Base-by-base conservation (phyloP, 35 echinoderm and acorn worm genomes). In the Hemicentrotus pulcherrimus region DNA sequence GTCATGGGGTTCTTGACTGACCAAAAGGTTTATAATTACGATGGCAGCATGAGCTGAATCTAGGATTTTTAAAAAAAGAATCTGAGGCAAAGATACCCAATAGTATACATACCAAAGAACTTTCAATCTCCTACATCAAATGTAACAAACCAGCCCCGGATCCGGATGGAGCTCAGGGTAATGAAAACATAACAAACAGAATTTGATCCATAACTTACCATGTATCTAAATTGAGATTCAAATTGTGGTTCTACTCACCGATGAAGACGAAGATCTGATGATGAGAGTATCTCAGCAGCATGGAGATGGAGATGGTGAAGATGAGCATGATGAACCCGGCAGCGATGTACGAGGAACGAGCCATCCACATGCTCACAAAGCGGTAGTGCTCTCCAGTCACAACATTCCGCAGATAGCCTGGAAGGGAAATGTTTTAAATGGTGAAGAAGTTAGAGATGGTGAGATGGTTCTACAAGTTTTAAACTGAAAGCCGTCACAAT, bases 331-430 rank as follows among this genome's bases (percentile, higher is more conserved):
- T 99, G 32, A 99, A 99, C 4, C 97, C 98, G 9, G 98, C 98
- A 2, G 98, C 98, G 41, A 99, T 99, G 98, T 99, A 99, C 28
- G 98, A 99, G 4, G 98, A 97, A 50, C 98, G 94, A 31, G 98
- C 98, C 98, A 99, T 99, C 98, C 98, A 99, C 98, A 99, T 99
- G 52, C 98, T 99, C 45, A 99, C 98, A 95, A 99, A 99, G 8
- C 98, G 94, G 94, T 99, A 99, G 71, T 99, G 98, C 86, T 99
- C 98, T 32, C 98, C 98, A 1, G 98, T 98, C 19, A 99, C 97
- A 24, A 99, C 98, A 70, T 99, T 99, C 45, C 98, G 97, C 35
- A 99, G 93, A 31, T 99, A 99, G 86, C 98, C 98, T 99, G 88
- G 19, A 6, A 22, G 12, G 15, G 14, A 35, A 87, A 5, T 2